Percentiles rank a stretch among this genome's conserved stretches.
phyloP scores from a whole-genome alignment of 2,113 vertebrate genomes.

The Leptobrachium ailaonicum region DNA sequence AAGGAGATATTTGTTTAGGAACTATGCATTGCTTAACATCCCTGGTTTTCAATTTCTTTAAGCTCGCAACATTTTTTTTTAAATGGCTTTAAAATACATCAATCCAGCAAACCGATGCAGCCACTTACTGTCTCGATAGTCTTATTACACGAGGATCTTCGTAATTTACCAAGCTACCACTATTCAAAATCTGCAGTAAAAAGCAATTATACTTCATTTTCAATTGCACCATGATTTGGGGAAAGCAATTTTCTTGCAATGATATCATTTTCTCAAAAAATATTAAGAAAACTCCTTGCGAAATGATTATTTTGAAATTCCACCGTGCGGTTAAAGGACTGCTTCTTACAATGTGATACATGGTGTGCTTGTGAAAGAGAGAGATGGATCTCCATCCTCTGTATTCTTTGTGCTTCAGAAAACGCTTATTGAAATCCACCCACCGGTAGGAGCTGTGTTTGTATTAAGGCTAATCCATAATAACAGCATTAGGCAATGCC shows the following conservation, averaged over 20 bases:
- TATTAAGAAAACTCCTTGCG: background rate
- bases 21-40: background rate
- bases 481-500: background rate
- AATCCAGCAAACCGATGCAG: background rate
- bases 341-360: no score
- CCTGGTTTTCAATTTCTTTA: background rate
- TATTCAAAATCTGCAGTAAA: background rate
- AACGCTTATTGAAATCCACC: background rate
- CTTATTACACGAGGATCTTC: slow-evolving; percentile 9
- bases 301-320: slow-evolving; percentile 4
- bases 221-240: slow-evolving; percentile 9
- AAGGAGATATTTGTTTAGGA: background rate
- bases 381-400: background rate
- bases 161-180: slow-evolving; percentile 1
- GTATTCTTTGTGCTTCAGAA: background rate
- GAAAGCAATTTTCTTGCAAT: slow-evolving; percentile 11
- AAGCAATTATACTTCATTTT: slow-evolving; percentile 15
- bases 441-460: background rate
- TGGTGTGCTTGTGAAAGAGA: no score
- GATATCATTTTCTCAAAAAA: slow-evolving; percentile 10
- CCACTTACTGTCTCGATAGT: slow-evolving; percentile 5
- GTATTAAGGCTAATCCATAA: background rate
- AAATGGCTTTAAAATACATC: slow-evolving; percentile 1
- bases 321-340: background rate
- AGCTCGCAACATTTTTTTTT: background rate